These are phyloP conservation scores for Toxotes lorentzi DNA, from an alignment of 2,797 vertebrate species.

Conservation along the genomic window DNA sequence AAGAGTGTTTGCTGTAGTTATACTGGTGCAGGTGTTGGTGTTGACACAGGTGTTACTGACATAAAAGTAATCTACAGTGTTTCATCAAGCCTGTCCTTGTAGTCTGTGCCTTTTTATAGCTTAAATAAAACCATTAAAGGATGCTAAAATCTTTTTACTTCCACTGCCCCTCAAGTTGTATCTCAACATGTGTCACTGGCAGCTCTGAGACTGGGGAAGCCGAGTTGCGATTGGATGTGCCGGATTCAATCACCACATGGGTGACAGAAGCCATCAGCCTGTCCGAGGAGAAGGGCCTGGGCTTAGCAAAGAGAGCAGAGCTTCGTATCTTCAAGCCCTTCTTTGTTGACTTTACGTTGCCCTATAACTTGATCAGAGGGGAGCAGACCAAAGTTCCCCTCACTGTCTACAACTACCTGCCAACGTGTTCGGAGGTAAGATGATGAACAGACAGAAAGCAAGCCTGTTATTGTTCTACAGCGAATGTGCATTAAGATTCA, in stretches of 20 bases:
- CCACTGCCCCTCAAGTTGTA: constrained; percentile 9
- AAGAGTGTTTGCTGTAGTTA: constrained; percentile 56
- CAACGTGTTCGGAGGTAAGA: constrained; percentile 89
- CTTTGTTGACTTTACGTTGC: constrained; percentile 93
- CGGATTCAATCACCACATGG: constrained; percentile 95
- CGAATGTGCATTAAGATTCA: not conserved
- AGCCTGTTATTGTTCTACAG: not conserved
- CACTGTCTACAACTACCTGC: constrained; percentile 92
- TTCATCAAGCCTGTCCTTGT: constrained; percentile 51
- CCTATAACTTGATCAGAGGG: constrained; percentile 90
- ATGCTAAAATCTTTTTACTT: constrained; percentile 26
- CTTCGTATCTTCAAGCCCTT: constrained; percentile 93
- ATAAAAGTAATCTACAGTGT: constrained; percentile 54
- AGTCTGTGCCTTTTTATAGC: constrained; percentile 43
- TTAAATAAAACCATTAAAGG: constrained; percentile 29
- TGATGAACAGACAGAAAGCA: constrained; percentile 5
- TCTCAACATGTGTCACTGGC: constrained; percentile 40
- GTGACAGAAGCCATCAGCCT: constrained; percentile 90
- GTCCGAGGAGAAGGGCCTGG: constrained; percentile 87
- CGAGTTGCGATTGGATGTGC: constrained; percentile 87
- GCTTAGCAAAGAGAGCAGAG: constrained; percentile 84
- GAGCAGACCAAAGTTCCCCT: constrained; percentile 94
- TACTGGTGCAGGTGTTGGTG: constrained; percentile 66
- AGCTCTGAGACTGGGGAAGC: constrained; percentile 87
- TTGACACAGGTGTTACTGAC: constrained; percentile 75